Evolutionary conservation across 2,113 vertebrate genomes (phyloP).

Genomic region (Catharus fuscescens): DNA sequence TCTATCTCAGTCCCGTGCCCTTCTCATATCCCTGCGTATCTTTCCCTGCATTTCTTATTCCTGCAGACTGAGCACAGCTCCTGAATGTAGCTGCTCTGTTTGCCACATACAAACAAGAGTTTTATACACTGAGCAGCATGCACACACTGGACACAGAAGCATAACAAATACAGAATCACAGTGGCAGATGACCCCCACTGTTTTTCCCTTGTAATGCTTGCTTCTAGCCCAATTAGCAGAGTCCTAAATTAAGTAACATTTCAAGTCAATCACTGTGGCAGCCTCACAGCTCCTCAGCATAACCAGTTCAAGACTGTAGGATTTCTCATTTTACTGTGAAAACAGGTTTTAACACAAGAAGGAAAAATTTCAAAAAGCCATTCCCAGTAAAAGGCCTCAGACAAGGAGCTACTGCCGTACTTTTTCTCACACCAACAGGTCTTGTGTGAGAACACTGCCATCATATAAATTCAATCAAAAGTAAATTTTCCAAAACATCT

Average conservation of each 20-base stretch:
- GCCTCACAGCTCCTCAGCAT: background rate
- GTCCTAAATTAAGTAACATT: background rate
- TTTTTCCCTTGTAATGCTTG: background rate
- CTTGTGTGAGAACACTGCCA: background rate
- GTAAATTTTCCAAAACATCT: background rate
- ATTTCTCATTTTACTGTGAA: background rate
- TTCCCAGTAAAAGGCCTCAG: background rate
- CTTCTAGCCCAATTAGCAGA: background rate
- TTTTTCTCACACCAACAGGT: background rate
- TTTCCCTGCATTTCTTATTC: background rate
- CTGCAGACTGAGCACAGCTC: background rate
- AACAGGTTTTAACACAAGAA: background rate
- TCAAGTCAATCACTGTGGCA: background rate
- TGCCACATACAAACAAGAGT: background rate
- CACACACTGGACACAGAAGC: constrained; percentile 20
- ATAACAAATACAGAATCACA: background rate
- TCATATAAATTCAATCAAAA: background rate
- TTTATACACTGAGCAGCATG: constrained; percentile 21
- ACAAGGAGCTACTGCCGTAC: background rate
- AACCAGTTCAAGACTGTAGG: background rate
- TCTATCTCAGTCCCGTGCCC: background rate
- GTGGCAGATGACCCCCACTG: background rate
- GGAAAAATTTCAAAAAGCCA: background rate
- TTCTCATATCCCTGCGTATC: background rate
- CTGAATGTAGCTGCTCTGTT: constrained; percentile 45